Conservation (phyloP, 1,140 invertebrate species). For the Camponotus floridanus region DNA sequence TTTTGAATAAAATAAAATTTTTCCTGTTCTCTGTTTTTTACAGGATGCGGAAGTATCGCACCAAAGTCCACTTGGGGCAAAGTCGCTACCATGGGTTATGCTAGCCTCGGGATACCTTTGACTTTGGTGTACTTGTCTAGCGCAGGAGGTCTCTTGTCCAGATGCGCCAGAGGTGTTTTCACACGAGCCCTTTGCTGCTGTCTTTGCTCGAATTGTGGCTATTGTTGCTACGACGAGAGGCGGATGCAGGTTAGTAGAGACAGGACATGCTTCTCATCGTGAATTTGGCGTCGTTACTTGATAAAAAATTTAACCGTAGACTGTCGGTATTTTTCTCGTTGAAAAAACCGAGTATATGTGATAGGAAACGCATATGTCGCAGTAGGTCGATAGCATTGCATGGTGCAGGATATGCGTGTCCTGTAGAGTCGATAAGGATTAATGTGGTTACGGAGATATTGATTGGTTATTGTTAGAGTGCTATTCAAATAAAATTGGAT, state of each 20-base stretch:
- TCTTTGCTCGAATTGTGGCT: conserved; percentile 93
- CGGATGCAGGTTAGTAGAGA: conserved; percentile 88
- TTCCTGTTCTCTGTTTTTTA: conserved; percentile 67
- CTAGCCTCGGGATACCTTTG: conserved; percentile 95
- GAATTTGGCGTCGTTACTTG: not conserved
- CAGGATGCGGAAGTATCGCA: conserved; percentile 96
- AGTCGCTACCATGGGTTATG: conserved; percentile 95
- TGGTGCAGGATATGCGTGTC: conserved; percentile 18
- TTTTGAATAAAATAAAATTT: not conserved
- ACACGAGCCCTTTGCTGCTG: conserved; percentile 93
- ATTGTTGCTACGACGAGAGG: conserved; percentile 94
- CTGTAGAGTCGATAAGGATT: conserved; percentile 42
- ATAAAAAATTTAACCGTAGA: conserved; percentile 27
- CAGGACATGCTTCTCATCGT: not conserved
- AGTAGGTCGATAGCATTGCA: conserved; percentile 49
- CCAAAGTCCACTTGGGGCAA: conserved; percentile 93
- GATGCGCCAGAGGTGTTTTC: conserved; percentile 95
- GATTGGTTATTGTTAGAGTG: conserved; percentile 60
- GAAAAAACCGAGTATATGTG: conserved; percentile 27
- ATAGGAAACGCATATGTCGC: conserved; percentile 39
- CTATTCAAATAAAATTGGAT: conserved; percentile 60
- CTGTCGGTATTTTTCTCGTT: not conserved
- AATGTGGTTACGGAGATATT: conserved; percentile 45
- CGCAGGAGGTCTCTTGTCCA: conserved; percentile 93
- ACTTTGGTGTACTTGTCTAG: conserved; percentile 95